Evolutionary conservation across 64 coral and sea anemone species (phyloP), one percentile per base, ranked within the genome.

Genomic region (Pachyseris speciosa): DNA sequence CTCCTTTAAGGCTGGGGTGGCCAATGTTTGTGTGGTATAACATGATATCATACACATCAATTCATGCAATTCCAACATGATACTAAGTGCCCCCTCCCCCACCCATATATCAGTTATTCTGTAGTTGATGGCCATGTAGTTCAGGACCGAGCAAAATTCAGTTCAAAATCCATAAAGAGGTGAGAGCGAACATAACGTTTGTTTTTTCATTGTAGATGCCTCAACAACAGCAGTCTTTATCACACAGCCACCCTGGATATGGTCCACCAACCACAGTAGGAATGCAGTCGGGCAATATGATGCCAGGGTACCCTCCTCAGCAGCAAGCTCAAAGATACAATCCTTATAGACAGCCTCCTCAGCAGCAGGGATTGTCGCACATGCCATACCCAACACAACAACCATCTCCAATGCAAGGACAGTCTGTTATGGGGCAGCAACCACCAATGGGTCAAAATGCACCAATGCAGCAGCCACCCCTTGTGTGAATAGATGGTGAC

Each of bases 251-350:
- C 25, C 84, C 86, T 37, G 92, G 71, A 9, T 81, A 81, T 42
- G 77, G 77, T 2, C 52, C 77, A 43, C 86, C 86, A 50, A 75
- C 58, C 52, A 66, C 61, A 49, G 92, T 75, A 42, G 83, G 66
- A 13, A 69, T 93, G 37, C 85, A 69, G 4, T 65, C 90, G 38
- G 64, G 20, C 26, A 58, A 52, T 36, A 93, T 93, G 95, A 86
- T 96, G 79, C 47, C 85, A 55, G 72, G 95, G 1, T 96, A 96
- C 39, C 37, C 77, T 1, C 71, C 72, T 25, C 93, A 94, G 27
- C 94, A 95, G 42, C 94, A 95, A 29, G 50, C 86, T 73, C 91
- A 92, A 80, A 67, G 91, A 77, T 93, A 86, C 43, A 93, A 96
- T 38, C 90, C 86, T 16, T 96, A 96, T 30, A 49, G 91, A 65